phyloP scores from a whole-genome alignment of 2,888 invertebrate species.

The Epicampocera succincta region DNA sequence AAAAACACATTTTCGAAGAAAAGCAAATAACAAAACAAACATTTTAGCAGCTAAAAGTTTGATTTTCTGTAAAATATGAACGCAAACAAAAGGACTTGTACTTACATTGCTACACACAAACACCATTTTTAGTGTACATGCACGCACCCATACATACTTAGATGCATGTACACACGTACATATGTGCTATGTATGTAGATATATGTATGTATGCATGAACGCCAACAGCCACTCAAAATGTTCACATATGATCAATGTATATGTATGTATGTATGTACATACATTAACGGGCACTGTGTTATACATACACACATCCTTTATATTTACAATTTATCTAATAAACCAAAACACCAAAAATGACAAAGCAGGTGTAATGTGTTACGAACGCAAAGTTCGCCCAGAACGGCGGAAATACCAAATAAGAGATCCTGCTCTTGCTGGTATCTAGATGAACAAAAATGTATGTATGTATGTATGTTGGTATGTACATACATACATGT shows the following conservation, averaged over 20 bases:
- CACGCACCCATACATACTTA: neutral
- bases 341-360: no score
- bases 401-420: no score
- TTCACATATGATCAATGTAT: neutral
- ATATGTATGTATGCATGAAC: no score
- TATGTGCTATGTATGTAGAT: no score
- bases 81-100: conserved; percentile 1
- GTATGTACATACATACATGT: no score
- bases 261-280: no score
- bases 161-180: neutral
- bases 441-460: no score
- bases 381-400: no score
- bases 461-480: no score
- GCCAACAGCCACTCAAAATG: neutral
- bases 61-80: conserved; percentile 20
- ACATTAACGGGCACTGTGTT: neutral
- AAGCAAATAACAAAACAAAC: conserved; percentile 32
- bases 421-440: no score
- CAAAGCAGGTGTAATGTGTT: conserved; percentile 1
- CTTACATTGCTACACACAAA: neutral
- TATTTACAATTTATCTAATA: no score
- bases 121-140: neutral
- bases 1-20: conserved; percentile 28
- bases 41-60: conserved; percentile 21
- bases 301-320: no score